Conservation (phyloP, 2,888 invertebrate species). For the Hypomecis punctinalis region DNA sequence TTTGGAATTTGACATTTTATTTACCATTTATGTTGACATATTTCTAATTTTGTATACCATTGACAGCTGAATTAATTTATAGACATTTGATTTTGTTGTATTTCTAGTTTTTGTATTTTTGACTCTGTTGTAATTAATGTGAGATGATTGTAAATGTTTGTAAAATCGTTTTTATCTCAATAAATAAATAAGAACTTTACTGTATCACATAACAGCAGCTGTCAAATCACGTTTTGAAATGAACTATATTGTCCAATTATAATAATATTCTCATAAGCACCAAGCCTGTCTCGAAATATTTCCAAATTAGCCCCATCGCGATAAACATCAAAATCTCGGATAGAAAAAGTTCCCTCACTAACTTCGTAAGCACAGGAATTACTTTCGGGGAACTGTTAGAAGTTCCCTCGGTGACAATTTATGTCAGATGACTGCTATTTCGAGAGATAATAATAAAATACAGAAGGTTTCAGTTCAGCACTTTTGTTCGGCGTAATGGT, state of each 20-base stretch:
- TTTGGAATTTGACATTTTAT: too few species aligned
- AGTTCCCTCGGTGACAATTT: conserved; percentile 41
- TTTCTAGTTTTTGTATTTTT: too few species aligned
- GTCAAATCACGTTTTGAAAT: not conserved
- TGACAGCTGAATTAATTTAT: too few species aligned
- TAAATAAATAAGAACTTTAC: too few species aligned
- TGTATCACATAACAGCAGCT: too few species aligned
- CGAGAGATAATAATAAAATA: conserved; percentile 33
- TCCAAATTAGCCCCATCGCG: conserved; percentile 28
- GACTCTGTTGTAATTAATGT: too few species aligned
- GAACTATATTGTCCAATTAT: not conserved
- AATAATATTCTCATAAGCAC: conserved; percentile 4
- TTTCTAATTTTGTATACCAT: too few species aligned
- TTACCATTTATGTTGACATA: too few species aligned
- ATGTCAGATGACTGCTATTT: conserved; percentile 36
- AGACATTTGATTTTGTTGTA: too few species aligned
- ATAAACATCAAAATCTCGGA: conserved; percentile 33
- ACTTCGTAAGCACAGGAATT: conserved; percentile 38
- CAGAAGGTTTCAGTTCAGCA: conserved; percentile 33
- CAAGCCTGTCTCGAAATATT: conserved; percentile 16
- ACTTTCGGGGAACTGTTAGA: conserved; percentile 31
- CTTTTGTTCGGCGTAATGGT: conserved; percentile 32
- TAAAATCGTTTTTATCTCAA: too few species aligned
- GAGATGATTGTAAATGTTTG: too few species aligned
- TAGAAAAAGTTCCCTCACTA: conserved; percentile 34